A percentile compares a stretch with the other conserved stretches of the same genome.
phyloP scores from a whole-genome alignment of 2,888 invertebrate species.

The Caenorhabditis drosophilae region DNA sequence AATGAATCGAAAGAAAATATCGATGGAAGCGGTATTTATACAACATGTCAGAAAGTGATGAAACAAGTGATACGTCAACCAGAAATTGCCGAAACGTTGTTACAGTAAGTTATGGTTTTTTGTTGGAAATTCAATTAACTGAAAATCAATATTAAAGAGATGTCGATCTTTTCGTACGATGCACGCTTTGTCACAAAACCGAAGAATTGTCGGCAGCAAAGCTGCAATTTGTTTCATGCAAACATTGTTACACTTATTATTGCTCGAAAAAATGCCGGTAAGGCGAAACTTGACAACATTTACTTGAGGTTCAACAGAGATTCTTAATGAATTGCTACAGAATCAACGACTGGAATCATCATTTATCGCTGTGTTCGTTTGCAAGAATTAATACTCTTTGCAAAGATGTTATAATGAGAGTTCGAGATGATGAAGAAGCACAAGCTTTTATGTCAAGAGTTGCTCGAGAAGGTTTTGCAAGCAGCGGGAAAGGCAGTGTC shows the following conservation, averaged over 20 bases:
- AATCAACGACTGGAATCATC: slow-evolving; percentile 81
- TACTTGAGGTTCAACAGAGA: too few species aligned
- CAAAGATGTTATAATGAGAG: slow-evolving; percentile 74
- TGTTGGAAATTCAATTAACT: not conserved
- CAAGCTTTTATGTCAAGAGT: slow-evolving; percentile 79
- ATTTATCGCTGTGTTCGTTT: slow-evolving; percentile 86
- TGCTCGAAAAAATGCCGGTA: slow-evolving; percentile 75
- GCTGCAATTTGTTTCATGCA: slow-evolving; percentile 83
- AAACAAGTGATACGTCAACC: slow-evolving; percentile 60
- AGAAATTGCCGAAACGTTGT: slow-evolving; percentile 63
- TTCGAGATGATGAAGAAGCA: slow-evolving; percentile 71
- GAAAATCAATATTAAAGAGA: slow-evolving; percentile 12
- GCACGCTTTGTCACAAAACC: slow-evolving; percentile 68
- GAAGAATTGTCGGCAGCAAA: slow-evolving; percentile 78
- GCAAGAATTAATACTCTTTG: slow-evolving; percentile 88
- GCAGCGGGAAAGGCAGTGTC: slow-evolving; percentile 83
- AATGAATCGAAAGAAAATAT: slow-evolving; percentile 45
- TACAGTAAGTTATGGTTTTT: slow-evolving; percentile 58
- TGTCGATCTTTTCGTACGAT: slow-evolving; percentile 63
- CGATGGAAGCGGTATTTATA: slow-evolving; percentile 66
- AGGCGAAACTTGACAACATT: not conserved
- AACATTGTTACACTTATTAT: slow-evolving; percentile 92
- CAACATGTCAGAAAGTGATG: slow-evolving; percentile 63
- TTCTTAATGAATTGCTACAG: too few species aligned
- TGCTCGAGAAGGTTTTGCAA: slow-evolving; percentile 83